These are phyloP conservation scores for Homarus americanus DNA, from an alignment of 1,140 invertebrate genomes.

Conservation along the genomic window DNA sequence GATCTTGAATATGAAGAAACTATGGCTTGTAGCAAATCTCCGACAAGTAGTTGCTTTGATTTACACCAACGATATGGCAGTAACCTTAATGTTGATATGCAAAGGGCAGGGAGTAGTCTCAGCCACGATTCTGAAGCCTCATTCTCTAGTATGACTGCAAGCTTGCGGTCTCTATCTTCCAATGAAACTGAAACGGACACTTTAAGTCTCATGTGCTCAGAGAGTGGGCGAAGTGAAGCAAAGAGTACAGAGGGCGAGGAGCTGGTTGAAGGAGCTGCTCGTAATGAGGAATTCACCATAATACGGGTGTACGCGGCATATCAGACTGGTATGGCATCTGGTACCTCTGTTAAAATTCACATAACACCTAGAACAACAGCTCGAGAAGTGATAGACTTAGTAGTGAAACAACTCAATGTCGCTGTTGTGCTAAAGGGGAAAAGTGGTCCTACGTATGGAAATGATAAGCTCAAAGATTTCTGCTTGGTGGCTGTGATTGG, in stretches of 20 bases:
- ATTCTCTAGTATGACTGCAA: conserved; percentile 72
- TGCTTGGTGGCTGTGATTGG: conserved; percentile 97
- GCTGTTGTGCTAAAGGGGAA: conserved; percentile 91
- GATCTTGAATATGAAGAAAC: conserved; percentile 60
- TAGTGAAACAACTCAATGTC: conserved; percentile 96
- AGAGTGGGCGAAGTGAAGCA: conserved; percentile 65
- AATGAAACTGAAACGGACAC: conserved; percentile 74
- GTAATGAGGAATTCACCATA: conserved; percentile 77
- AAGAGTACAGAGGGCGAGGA: conserved; percentile 80
- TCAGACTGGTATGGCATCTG: conserved; percentile 93
- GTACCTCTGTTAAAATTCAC: conserved; percentile 94
- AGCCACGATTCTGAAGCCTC: conserved; percentile 74
- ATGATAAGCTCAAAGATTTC: conserved; percentile 85
- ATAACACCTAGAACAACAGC: conserved; percentile 94
- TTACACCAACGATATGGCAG: conserved; percentile 55
- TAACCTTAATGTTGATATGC: conserved; percentile 55
- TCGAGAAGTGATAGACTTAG: conserved; percentile 94
- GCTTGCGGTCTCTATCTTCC: conserved; percentile 70
- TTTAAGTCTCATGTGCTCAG: conserved; percentile 67
- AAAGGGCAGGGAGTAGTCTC: conserved; percentile 72
- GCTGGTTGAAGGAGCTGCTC: conserved; percentile 74
- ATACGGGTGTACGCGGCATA: conserved; percentile 94
- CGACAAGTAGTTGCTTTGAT: conserved; percentile 69
- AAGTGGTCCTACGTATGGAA: conserved; percentile 89
- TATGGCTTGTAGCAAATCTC: conserved; percentile 54